phyloP scores from a whole-genome alignment of 2,888 invertebrate species.

The Orthosia cruda region DNA sequence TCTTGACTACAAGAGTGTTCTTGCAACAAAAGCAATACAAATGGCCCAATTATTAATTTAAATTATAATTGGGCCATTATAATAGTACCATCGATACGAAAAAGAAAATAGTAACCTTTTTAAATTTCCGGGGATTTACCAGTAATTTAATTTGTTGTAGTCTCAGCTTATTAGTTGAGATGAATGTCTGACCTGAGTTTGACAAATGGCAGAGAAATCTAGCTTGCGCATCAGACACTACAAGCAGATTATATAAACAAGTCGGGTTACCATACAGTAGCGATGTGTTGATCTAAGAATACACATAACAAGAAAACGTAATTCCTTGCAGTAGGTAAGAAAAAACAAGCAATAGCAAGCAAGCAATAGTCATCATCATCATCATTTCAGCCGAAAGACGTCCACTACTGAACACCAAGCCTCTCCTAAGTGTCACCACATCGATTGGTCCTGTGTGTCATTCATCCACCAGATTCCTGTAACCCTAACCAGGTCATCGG shows the following conservation, averaged over 20 bases:
- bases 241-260: neutral
- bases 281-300: neutral
- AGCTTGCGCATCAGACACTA: conserved; percentile 4
- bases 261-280: conserved; percentile 1
- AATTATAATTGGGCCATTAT: too few relatives aligned
- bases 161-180: neutral
- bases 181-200: conserved; percentile 3
- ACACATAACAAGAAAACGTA: neutral
- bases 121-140: neutral
- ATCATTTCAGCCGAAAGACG: too few relatives aligned
- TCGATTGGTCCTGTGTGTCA: too few relatives aligned
- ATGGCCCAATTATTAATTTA: too few relatives aligned
- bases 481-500: too few relatives aligned
- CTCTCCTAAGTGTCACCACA: too few relatives aligned
- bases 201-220: neutral
- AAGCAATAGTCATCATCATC: too few relatives aligned
- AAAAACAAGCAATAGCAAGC: too few relatives aligned
- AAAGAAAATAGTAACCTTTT: neutral
- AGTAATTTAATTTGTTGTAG: neutral
- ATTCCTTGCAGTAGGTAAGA: neutral
- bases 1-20: too few relatives aligned
- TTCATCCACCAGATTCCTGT: too few relatives aligned
- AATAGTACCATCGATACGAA: neutral
- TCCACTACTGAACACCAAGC: too few relatives aligned
- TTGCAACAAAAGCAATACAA: too few relatives aligned